Evolutionary conservation across 2,888 invertebrate genomes (phyloP), one percentile per base, ranked within the genome.

Genomic region (Amphipyra tragopoginis): DNA sequence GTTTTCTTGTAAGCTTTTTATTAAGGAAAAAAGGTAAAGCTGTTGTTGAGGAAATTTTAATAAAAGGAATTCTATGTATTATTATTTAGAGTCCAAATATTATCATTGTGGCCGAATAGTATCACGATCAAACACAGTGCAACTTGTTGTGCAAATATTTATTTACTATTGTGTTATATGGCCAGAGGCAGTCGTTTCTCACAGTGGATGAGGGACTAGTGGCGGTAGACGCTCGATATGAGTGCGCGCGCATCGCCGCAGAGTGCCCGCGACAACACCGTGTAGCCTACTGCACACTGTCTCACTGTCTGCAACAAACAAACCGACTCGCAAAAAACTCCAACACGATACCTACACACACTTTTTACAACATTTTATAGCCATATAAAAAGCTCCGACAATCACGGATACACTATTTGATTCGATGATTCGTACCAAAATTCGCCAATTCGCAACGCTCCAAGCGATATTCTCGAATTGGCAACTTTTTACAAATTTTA

Each of bases 161-260:
- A 62, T 63, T 64, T 45, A 63, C 9, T 55, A 52, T 55, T 57
- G 57, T 53, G 43, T 43, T 61, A 52, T 43, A 50, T 48, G 63
- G 56, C 55, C 49, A 15, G 29, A 65, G 66, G 65, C 77, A 67
- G 65, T 64, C 63, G 60, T 43, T 60, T 63, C 57, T 54, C 40
- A 56, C 54, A 48, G 73, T 55, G 63, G 57, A 13, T 53, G 54
- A 57, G 55, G 52, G 74, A 59, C 47, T 74, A 69, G 78, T 75
- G 80, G 59, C 65, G 70, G 65, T 65, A 54, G 76, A 63, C 89
- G 90, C 83, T 91, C 92, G 87, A 92, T 92, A 91, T 66, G 76
- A 70, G 72, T 90, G 92, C 92, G 92, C 92, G 92, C 92, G 91
- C 91, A 91, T 70, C 79, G 67, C 82, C 81, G 79, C 84, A 82